Evolutionary conservation across 2,888 invertebrate species (phyloP), one percentile per base, ranked within the genome.

Genomic region (Chymomyza procnemis): DNA sequence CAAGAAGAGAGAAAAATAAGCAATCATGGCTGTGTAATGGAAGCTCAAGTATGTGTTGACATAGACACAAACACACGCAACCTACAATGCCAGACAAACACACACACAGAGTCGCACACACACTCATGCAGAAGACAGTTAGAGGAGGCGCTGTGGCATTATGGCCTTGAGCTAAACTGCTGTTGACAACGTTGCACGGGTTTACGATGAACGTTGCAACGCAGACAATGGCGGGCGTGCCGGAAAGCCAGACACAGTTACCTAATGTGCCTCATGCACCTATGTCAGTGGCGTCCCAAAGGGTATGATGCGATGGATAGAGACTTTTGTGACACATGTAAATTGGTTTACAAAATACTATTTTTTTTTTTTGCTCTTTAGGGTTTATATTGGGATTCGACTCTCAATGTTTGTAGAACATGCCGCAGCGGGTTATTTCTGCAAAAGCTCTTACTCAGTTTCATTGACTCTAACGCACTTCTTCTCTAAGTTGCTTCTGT

Each of bases 21-120:
- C 79, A 81, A 88, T 86, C 85, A 86, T 86, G 78, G 76, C 69
- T 79, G 73, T 86, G 82, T 85, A 84, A 85, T 87, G 84, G 76
- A 77, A 84, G 77, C 80, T 79, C 79, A 77, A 84, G 78, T 85
- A 76, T 84, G 76, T 80, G 84, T 79, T 84, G 84, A 78, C 88
- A 85, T 75, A 69, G 79, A 73, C 69, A 74, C 68, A 71, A 70
- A 68, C 64, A 72, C 63, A 50, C 18, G 14, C 18, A 50, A 65
- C 55, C 58, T 67, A 62, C 61, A 71, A 67, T 66, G 67, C 69
- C 73, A 54, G 54, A 54, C 54, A 54, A 54, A 18, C 19, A 21
- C 54, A 54, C 54, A 26, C 26, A n/a, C n/a, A 14, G 3, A 47
- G 5, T 6, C 47, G 3, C 50, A 41, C 12, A 41, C 34, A 41